Base-by-base conservation (phyloP, 2,888 invertebrate genomes). In the Buathra laborator region DNA sequence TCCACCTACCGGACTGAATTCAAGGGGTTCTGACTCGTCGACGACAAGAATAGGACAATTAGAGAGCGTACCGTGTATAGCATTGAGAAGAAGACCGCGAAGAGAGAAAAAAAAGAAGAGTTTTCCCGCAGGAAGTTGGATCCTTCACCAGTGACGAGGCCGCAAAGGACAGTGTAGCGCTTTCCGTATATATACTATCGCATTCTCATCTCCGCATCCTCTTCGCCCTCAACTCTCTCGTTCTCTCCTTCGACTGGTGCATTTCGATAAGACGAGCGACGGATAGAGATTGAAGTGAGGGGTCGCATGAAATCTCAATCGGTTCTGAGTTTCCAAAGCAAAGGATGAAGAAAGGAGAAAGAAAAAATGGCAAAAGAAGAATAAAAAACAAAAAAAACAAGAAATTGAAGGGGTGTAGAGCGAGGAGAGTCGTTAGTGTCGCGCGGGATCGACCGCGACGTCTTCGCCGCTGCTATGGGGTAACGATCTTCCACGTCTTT, bases 401-500 rank as follows among this genome's bases (percentile, higher is more conserved):
- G 70, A 56, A 56, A 76, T 29, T 46, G 24, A 43, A 24, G 32
- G 43, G 59, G 24, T 37, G 68, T 53, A 59, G 46, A 78, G 48
- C 44, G 32, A 79, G 78, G 53, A 68, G 84, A 81, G 81, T 85
- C 84, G 84, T 85, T 85, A 85, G 81, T 85, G 84, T 79, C 84
- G 78, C 84, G 78, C 53, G 2, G 76, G 51, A 77, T 76, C 81
- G 77, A 78, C 77, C 70, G 70, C 68, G 81, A 81, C 81, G 81
- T 81, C 78, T 85, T 79, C 59, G 59, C 43, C 62, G 53, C 53
- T 19, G 53, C 29, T 72, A 53, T 76, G 72, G 82, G 77, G 59
- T 86, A 86, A 86, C 86, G 85, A 86, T 86, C 85, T 80, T 83
- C 82, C 83, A 85, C 83, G 85, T 86, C 86, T 83, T 85, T 82